Evolutionary conservation across 1,140 invertebrate genomes (phyloP), one percentile per base, ranked within the genome.

Genomic region (Goniozus legneri): DNA sequence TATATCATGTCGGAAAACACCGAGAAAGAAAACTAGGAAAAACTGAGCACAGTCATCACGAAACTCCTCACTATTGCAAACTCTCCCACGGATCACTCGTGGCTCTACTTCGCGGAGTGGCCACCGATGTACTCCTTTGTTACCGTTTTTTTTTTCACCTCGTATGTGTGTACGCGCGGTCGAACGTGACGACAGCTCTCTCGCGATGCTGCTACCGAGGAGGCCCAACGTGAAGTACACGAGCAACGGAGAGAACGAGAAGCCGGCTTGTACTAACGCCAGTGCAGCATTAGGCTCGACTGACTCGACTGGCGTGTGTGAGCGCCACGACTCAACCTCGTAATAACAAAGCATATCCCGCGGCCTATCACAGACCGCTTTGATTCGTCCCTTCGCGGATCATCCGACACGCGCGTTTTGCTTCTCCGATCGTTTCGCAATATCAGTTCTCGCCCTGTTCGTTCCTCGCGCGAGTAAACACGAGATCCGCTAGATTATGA

Each of bases 1-100:
- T 76, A 76, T 59, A 76, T 74, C 71, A 74, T 75, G 24, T 27
- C 10, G 24, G n/a, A n/a, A n/a, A n/a, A n/a, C n/a, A n/a, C n/a
- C n/a, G n/a, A n/a, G n/a, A n/a, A n/a, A n/a, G n/a, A n/a, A n/a
- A n/a, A n/a, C n/a, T n/a, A n/a, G n/a, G n/a, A n/a, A n/a, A n/a
- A n/a, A n/a, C n/a, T n/a, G n/a, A n/a, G n/a, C n/a, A n/a, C n/a
- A n/a, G n/a, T n/a, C n/a, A n/a, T n/a, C n/a, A n/a, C n/a, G n/a
- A n/a, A n/a, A n/a, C n/a, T n/a, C n/a, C n/a, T n/a, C n/a, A n/a
- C n/a, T n/a, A n/a, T n/a, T n/a, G n/a, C n/a, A n/a, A n/a, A n/a
- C n/a, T n/a, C n/a, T n/a, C n/a, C n/a, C n/a, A n/a, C n/a, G n/a
- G n/a, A n/a, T n/a, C n/a, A n/a, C n/a, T n/a, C n/a, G n/a, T n/a